phyloP scores from a whole-genome alignment of 1,140 invertebrate species.

The Ceratosolen fusciceps region DNA sequence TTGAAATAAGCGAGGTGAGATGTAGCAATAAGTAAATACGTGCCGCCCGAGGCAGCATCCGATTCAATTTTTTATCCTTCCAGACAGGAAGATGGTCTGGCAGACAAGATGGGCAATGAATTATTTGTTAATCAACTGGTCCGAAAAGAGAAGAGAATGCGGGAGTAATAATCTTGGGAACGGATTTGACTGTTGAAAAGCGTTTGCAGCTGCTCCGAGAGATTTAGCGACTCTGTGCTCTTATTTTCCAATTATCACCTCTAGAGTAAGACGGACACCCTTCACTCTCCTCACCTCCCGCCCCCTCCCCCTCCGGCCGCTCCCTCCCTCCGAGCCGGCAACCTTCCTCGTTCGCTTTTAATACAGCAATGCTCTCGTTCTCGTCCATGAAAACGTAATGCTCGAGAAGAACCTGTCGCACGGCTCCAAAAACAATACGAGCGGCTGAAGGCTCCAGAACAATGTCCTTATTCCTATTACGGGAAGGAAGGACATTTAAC shows the following conservation, averaged over 20 bases:
- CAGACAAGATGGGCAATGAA: not conserved
- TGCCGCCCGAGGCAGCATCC: too few species aligned
- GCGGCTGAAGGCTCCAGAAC: not conserved
- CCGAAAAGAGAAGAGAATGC: not conserved
- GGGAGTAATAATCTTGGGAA: not conserved
- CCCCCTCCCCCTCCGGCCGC: not conserved
- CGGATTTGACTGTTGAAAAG: conserved; percentile 8
- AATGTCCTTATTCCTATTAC: not conserved
- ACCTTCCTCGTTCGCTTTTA: too few species aligned
- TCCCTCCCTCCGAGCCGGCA: too few species aligned
- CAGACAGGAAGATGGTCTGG: not conserved
- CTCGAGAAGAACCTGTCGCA: not conserved
- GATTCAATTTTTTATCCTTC: not conserved
- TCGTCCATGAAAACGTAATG: not conserved
- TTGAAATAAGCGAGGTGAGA: not conserved
- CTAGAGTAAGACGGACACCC: conserved; percentile 2
- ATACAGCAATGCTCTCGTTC: not conserved
- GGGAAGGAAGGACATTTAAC: not conserved
- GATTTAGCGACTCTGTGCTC: not conserved
- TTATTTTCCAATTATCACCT: conserved; percentile 30
- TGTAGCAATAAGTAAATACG: too few species aligned
- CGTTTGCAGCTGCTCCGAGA: not conserved
- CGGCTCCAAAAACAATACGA: conserved; percentile 9
- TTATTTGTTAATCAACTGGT: not conserved
- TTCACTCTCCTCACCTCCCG: not conserved